These are phyloP conservation scores for Tamandua tetradactyla DNA, from an alignment of 2,797 vertebrate genomes.

Conservation along the genomic window DNA sequence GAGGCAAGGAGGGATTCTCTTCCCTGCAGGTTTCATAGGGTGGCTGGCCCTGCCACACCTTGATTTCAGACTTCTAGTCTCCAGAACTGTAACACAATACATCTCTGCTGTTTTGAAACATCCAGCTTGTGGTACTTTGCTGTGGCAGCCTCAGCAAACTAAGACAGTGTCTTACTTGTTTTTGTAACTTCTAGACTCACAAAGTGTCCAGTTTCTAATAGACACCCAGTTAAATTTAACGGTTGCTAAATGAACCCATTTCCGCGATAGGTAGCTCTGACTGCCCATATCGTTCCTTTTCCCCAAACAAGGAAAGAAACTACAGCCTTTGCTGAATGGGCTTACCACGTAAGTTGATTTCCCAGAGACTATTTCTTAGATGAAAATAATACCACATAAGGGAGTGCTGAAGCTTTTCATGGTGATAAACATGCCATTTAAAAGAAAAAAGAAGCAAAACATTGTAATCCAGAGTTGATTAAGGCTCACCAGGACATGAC, in stretches of 20 bases:
- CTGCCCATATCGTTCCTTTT: neutral
- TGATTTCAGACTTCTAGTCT: no score
- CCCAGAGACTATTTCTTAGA: neutral
- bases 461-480: slow-evolving; percentile 5
- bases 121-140: no score
- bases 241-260: neutral
- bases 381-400: neutral
- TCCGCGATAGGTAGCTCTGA: neutral
- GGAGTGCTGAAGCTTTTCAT: neutral
- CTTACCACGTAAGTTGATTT: neutral
- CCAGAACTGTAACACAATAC: no score
- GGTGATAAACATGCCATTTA: neutral
- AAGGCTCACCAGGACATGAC: neutral
- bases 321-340: neutral
- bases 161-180: neutral
- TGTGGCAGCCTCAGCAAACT: no score
- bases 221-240: neutral
- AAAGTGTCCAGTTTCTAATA: neutral
- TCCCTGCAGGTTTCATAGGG: no score
- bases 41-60: no score
- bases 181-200: neutral
- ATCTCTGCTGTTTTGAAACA: no score
- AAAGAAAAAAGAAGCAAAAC: slow-evolving; percentile 46
- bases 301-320: neutral
- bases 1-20: no score